phyloP scores from a whole-genome alignment of 1,140 invertebrate genomes.

The Brachionus calyciflorus region DNA sequence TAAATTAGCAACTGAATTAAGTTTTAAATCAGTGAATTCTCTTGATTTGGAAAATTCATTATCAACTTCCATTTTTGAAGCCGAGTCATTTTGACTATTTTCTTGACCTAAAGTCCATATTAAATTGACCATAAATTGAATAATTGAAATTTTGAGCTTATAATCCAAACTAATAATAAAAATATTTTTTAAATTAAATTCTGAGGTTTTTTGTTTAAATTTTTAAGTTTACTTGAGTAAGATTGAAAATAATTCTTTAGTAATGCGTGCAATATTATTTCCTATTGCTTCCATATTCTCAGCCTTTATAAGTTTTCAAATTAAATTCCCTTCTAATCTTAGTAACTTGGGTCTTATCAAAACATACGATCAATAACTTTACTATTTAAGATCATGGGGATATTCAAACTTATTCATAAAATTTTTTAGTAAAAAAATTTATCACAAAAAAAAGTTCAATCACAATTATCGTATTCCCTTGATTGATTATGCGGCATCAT shows the following conservation, averaged over 20 bases:
- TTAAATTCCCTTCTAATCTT: no score
- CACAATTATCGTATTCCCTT: no score
- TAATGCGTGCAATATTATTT: background rate
- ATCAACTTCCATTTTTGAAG: constrained; percentile 31
- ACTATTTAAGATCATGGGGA: no score
- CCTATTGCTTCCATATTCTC: background rate
- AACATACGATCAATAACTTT: no score
- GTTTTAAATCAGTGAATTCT: background rate
- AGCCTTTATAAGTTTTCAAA: no score
- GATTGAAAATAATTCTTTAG: constrained; percentile 1
- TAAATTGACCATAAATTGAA: constrained; percentile 4
- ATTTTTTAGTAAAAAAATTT: no score
- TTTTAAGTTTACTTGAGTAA: constrained; percentile 11
- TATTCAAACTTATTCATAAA: no score
- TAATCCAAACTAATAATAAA: background rate
- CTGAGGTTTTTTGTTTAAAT: no score
- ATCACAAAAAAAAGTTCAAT: no score
- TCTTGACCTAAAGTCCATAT: constrained; percentile 1
- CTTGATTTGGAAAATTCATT: background rate
- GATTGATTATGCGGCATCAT: no score
- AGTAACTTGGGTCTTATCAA: no score
- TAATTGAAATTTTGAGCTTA: constrained; percentile 9
- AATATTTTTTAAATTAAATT: background rate
- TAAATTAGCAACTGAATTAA: background rate
- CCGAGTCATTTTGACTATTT: background rate